Evolutionary conservation across 2,888 invertebrate genomes (phyloP).

Genomic region (Iphiclides podalirius): DNA sequence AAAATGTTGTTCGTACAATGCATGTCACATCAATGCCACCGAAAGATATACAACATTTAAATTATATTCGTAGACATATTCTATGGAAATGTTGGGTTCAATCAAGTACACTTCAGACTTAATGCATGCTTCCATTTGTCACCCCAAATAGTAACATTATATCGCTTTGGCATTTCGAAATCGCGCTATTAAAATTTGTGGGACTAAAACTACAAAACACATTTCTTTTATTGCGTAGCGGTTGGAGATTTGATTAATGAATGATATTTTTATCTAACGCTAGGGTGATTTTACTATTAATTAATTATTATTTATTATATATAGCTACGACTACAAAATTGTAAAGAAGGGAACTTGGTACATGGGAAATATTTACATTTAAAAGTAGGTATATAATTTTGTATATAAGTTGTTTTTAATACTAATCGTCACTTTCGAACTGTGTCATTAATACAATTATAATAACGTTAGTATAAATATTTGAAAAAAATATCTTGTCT

Average conservation of each 20-base stretch:
- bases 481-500: constrained; percentile 73
- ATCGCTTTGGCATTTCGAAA: neutral
- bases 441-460: constrained; percentile 60
- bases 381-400: constrained; percentile 67
- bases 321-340: constrained; percentile 68
- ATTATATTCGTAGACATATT: neutral
- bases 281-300: constrained; percentile 7
- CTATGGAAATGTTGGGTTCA: neutral
- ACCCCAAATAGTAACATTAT: constrained; percentile 8
- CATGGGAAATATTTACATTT: constrained; percentile 73
- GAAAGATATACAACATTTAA: neutral
- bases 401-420: constrained; percentile 68
- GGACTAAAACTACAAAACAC: constrained; percentile 1
- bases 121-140: constrained; percentile 9
- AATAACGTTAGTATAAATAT: constrained; percentile 75
- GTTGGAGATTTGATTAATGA: neutral
- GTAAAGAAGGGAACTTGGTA: constrained; percentile 79
- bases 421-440: constrained; percentile 29
- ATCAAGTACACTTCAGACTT: constrained; percentile 1
- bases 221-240: neutral
- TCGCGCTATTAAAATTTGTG: neutral
- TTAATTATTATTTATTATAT: constrained; percentile 27
- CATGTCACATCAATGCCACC: no score
- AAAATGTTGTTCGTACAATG: no score
- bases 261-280: constrained; percentile 4